These are phyloP conservation scores for Pomatorhinus ruficollis DNA, from an alignment of 2,113 vertebrate genomes.

Conservation along the genomic window DNA sequence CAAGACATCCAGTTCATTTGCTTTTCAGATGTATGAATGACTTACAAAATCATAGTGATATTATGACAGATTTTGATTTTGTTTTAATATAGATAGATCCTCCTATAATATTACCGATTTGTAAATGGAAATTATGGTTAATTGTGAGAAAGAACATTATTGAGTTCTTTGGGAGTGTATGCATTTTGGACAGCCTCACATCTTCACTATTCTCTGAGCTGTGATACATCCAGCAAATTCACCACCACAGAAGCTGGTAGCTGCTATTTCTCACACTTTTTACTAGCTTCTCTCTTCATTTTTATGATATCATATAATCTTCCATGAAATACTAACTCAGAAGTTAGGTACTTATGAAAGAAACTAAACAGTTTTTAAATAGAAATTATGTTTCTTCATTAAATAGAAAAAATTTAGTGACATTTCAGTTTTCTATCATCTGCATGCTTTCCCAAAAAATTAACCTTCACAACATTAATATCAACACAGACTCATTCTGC, in stretches of 20 bases:
- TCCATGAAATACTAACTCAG: slow-evolving; percentile 2
- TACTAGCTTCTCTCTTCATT: background rate
- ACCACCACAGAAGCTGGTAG: background rate
- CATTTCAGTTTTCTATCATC: background rate
- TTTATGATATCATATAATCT: slow-evolving; percentile 15
- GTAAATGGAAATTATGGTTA: background rate
- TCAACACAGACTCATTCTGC: background rate
- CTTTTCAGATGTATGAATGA: background rate
- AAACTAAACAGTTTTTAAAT: background rate
- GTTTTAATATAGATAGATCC: background rate
- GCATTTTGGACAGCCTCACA: background rate
- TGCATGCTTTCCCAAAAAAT: background rate
- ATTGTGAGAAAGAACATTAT: background rate
- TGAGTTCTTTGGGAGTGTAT: background rate
- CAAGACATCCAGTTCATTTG: background rate
- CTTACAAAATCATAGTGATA: background rate
- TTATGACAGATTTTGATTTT: background rate
- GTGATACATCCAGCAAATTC: background rate
- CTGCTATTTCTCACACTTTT: background rate
- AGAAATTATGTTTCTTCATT: background rate
- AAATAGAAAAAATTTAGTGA: slow-evolving; percentile 1
- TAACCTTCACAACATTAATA: background rate
- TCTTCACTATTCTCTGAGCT: background rate
- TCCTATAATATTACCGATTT: background rate
- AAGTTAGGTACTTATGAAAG: background rate